These are phyloP conservation scores for Ispidina lecontei DNA, from an alignment of 2,797 vertebrate genomes.

Conservation along the genomic window DNA sequence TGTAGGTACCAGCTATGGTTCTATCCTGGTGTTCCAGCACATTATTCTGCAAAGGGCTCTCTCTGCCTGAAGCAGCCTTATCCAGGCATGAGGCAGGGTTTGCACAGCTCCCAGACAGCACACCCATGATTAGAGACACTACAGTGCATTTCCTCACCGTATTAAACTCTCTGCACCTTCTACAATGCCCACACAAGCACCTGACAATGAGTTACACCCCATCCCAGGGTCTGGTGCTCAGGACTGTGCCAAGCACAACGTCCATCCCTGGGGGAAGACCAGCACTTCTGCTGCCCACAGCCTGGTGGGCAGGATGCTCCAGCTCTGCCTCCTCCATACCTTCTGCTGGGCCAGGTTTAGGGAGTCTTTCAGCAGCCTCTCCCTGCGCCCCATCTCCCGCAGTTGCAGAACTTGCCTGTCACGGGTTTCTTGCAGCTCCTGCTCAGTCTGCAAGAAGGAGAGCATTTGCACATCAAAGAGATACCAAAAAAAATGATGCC, in stretches of 20 bases:
- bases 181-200: not conserved
- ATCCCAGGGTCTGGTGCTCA: not conserved
- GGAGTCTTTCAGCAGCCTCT: slow-evolving; percentile 71
- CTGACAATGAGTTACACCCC: rapidly evolving
- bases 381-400: slow-evolving; percentile 74
- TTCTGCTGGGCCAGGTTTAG: slow-evolving; percentile 66
- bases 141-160: not conserved
- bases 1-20: not conserved
- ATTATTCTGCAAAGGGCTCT: not conserved
- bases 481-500: rapidly evolving
- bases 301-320: not conserved
- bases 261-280: not conserved
- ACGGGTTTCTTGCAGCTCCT: slow-evolving; percentile 70
- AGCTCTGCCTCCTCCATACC: slow-evolving; percentile 62
- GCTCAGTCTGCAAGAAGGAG: slow-evolving; percentile 66
- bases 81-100: not conserved
- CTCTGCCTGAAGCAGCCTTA: not conserved
- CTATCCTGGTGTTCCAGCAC: rapidly evolving
- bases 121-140: rapidly evolving
- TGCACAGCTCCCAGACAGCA: not conserved
- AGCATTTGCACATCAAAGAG: not conserved
- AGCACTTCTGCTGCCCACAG: rapidly evolving
- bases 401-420: slow-evolving; percentile 73
- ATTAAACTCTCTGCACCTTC: not conserved
- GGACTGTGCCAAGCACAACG: rapidly evolving